Evolutionary conservation across 2,888 invertebrate genomes (phyloP).

Genomic region (Calameuta pallipes): DNA sequence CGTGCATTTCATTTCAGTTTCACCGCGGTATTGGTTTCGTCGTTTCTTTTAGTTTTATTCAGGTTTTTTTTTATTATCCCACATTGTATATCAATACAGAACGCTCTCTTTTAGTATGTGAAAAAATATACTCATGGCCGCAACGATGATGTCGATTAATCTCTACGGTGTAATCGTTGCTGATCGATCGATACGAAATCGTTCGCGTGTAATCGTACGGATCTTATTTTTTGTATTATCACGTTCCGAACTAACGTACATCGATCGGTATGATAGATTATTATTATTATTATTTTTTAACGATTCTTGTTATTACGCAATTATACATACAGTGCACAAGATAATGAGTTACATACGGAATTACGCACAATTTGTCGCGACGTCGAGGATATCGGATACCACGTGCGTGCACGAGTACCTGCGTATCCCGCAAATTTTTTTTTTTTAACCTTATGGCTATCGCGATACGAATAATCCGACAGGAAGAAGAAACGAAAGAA

Average conservation of each 20-base stretch:
- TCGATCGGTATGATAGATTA: neutral
- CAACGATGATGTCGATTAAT: neutral
- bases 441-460: neutral
- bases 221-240: neutral
- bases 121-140: neutral
- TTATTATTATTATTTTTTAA: too few species aligned
- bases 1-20: neutral
- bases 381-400: slow-evolving; percentile 2
- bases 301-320: neutral
- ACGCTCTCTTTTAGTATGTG: neutral
- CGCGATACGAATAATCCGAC: neutral
- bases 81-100: neutral
- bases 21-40: neutral
- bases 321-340: neutral
- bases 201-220: neutral
- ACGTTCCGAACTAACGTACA: neutral
- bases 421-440: slow-evolving; percentile 1
- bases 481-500: neutral
- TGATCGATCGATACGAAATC: neutral
- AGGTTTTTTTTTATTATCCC: neutral
- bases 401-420: slow-evolving; percentile 14
- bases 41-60: too few species aligned
- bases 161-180: neutral
- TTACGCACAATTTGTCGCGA: slow-evolving; percentile 33
- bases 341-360: slow-evolving; percentile 24